Conservation (phyloP, 1,140 invertebrate genomes). For the Cherax destructor region DNA sequence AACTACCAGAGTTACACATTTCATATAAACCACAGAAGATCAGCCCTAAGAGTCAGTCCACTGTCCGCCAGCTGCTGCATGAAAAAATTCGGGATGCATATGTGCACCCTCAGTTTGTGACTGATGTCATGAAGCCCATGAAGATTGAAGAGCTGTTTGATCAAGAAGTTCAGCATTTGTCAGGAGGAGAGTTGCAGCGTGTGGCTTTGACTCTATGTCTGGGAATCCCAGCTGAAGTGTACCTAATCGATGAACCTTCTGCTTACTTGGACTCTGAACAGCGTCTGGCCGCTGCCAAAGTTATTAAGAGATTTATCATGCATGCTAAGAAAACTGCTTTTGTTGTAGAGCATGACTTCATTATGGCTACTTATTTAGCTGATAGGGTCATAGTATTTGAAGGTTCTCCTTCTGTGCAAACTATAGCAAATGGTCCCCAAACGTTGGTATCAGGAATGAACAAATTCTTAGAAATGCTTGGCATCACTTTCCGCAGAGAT, state of each 20-base stretch:
- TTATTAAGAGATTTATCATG: conserved; percentile 98
- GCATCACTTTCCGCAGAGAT: conserved; percentile 98
- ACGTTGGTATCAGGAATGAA: conserved; percentile 98
- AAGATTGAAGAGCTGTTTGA: conserved; percentile 99
- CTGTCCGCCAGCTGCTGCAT: conserved; percentile 93
- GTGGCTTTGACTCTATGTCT: conserved; percentile 96
- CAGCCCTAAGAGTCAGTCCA: conserved; percentile 96
- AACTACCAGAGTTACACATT: conserved; percentile 94
- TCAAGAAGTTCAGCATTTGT: conserved; percentile 98
- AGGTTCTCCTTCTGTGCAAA: conserved; percentile 91
- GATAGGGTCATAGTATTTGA: conserved; percentile 99
- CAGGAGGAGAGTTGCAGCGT: conserved; percentile 99
- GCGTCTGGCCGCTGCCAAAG: conserved; percentile 99
- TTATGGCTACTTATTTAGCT: conserved; percentile 99
- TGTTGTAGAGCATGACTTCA: conserved; percentile 99
- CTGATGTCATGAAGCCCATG: conserved; percentile 99
- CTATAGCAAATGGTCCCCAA: conserved; percentile 94
- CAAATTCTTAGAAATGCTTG: conserved; percentile 95
- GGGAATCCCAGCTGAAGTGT: conserved; percentile 99
- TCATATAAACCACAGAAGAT: conserved; percentile 99
- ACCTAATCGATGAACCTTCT: conserved; percentile 99
- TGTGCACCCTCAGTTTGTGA: conserved; percentile 96
- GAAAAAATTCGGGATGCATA: conserved; percentile 98
- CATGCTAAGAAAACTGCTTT: conserved; percentile 99
- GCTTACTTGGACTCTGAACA: conserved; percentile 99